These are phyloP conservation scores for Tromatobia lineatoria DNA, from an alignment of 2,888 invertebrate genomes.

Conservation along the genomic window DNA sequence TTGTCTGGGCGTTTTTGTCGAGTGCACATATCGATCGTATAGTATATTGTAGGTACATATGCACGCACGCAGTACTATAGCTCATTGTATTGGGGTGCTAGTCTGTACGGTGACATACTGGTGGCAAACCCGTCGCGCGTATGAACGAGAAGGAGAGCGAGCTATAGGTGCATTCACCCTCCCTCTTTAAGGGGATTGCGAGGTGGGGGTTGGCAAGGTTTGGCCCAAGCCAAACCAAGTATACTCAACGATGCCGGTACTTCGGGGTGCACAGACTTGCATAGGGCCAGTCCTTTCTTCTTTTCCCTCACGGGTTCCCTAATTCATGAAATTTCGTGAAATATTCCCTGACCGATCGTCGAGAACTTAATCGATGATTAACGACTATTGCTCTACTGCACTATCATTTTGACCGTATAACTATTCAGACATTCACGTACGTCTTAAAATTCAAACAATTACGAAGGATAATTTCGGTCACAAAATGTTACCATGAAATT, in stretches of 20 bases:
- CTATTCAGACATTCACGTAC: no score
- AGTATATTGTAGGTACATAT: conserved; percentile 45
- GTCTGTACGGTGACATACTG: conserved; percentile 85
- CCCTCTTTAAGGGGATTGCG: conserved; percentile 59
- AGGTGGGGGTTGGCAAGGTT: conserved; percentile 52
- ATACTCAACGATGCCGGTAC: conserved; percentile 38
- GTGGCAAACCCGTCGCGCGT: conserved; percentile 72
- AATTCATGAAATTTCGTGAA: conserved; percentile 84
- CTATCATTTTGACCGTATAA: neutral
- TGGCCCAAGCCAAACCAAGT: conserved; percentile 25
- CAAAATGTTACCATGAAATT: no score
- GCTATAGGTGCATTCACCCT: conserved; percentile 65
- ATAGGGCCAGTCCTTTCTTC: conserved; percentile 18
- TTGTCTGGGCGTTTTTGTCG: conserved; percentile 79
- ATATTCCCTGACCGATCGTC: conserved; percentile 83
- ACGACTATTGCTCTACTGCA: conserved; percentile 74
- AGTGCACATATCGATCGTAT: conserved; percentile 84
- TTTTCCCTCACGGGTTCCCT: conserved; percentile 75
- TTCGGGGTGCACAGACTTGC: conserved; percentile 31
- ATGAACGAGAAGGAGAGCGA: conserved; percentile 22
- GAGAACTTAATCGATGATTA: conserved; percentile 85
- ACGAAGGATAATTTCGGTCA: no score
- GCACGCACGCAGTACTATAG: conserved; percentile 61
- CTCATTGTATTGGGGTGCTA: conserved; percentile 84
- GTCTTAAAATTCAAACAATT: no score